phyloP scores from a whole-genome alignment of 2,797 vertebrate genomes.

The Peromyscus attwateri region DNA sequence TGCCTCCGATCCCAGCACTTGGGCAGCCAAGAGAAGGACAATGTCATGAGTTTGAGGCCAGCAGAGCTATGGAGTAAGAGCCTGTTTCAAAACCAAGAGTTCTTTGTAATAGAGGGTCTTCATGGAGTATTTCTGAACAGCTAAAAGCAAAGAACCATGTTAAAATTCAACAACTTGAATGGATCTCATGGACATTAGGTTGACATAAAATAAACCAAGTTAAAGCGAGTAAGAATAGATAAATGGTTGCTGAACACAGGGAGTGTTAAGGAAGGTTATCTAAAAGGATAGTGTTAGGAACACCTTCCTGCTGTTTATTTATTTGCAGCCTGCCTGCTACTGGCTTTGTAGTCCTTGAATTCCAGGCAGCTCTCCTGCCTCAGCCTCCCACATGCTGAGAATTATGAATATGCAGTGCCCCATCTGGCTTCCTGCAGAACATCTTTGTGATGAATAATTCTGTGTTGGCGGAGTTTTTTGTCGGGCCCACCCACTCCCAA shows the following conservation, averaged over 20 bases:
- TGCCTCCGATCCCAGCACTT: background rate
- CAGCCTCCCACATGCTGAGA: background rate
- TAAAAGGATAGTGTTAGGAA: background rate
- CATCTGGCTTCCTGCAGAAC: background rate
- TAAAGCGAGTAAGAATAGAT: background rate
- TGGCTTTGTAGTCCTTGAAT: background rate
- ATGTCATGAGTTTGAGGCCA: background rate
- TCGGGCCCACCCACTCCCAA: background rate
- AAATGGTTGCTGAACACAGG: background rate
- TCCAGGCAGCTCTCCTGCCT: background rate
- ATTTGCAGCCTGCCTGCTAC: background rate
- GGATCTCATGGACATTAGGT: background rate
- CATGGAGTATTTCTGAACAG: background rate
- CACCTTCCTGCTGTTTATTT: background rate
- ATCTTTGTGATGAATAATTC: background rate
- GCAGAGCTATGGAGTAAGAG: background rate
- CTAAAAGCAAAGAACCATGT: background rate
- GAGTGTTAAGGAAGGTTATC: background rate
- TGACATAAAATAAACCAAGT: background rate
- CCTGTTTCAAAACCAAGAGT: background rate
- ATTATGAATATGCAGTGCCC: background rate
- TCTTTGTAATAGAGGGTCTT: background rate
- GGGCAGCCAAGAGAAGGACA: background rate
- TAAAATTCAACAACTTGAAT: background rate
- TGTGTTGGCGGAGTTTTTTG: background rate